Conservation (phyloP, 2,797 vertebrate species). For the Thripadectes ignobilis region DNA sequence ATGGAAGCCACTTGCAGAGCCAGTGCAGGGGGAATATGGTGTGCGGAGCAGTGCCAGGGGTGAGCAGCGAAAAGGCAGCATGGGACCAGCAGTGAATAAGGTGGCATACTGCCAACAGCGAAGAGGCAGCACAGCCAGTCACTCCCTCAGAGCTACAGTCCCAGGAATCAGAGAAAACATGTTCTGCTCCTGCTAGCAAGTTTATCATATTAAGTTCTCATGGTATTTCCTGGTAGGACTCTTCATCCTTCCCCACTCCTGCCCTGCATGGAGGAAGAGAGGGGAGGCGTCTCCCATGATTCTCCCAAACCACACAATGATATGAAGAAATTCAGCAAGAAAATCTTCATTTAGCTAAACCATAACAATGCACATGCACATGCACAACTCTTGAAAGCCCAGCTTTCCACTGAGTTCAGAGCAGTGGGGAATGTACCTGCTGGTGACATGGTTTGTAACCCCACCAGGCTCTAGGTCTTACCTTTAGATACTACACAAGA, state of each 20-base stretch:
- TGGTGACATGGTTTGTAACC: background rate
- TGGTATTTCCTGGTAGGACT: too few species aligned
- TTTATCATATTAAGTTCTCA: too few species aligned
- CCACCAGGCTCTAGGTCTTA: background rate
- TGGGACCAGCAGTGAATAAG: too few species aligned
- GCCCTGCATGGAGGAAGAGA: background rate
- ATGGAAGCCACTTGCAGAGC: too few species aligned
- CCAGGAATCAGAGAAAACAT: too few species aligned
- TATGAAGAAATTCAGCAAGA: background rate
- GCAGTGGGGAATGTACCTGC: background rate
- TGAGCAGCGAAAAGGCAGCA: too few species aligned
- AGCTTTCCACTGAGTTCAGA: accelerated
- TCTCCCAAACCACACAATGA: background rate
- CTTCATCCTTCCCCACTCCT: background rate
- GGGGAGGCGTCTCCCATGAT: background rate
- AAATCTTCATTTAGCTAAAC: background rate
- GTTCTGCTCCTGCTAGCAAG: too few species aligned
- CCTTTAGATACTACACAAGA: background rate
- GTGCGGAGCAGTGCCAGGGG: too few species aligned
- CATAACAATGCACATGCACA: background rate
- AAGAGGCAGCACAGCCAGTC: too few species aligned
- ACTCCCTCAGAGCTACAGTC: too few species aligned
- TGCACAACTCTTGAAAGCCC: background rate
- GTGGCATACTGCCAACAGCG: too few species aligned
- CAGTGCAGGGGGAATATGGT: too few species aligned